Base-by-base conservation (phyloP, 1,140 invertebrate species). In the Drosophila sp. region DNA sequence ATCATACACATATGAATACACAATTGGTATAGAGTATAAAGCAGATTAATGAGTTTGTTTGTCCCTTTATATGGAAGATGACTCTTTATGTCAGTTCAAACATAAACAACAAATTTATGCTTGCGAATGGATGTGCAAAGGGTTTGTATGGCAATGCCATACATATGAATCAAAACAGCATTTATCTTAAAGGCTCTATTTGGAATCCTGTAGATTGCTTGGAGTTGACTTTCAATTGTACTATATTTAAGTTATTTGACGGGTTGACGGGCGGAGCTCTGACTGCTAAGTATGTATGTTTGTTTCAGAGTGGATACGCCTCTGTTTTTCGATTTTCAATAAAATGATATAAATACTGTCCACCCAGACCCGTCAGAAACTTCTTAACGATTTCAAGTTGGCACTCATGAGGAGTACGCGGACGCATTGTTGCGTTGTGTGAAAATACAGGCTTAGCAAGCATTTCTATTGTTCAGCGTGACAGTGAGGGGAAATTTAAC, bases 361-460 rank as follows among this genome's bases (percentile, higher is more conserved):
- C 53, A 57, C 56, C 25, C 51, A 62, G 41, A 62, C 48, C 50
- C 50, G 51, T 48, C 56, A 62, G 41, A 70, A 70, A 57, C 34
- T 62, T 56, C 53, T 74, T 65, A 63, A 50, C 46, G 16, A 67
- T 56, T 64, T 76, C 13, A 18, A 73, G 74, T 41, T 63, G 70
- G 65, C 70, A 58, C 59, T 70, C 63, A 34, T 45, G 41, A 61
- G 57, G 50, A 78, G 65, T 67, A 50, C 53, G 48, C 46, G 62
- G 41, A 72, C 34, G 59, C 66, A 76, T 81, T 78, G 64, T 81
- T 76, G 65, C 69, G 72, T 81, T 86, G 71, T 78, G 75, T 80
- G 75, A 86, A 86, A 81, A 86, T 86, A 78, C 62, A 59, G 65
- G 77, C 77, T 84, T 69, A 86, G 74, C 57, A 66, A 72, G 64